phyloP scores from a whole-genome alignment of 2,888 invertebrate genomes.

The Lycophotia porphyrea region DNA sequence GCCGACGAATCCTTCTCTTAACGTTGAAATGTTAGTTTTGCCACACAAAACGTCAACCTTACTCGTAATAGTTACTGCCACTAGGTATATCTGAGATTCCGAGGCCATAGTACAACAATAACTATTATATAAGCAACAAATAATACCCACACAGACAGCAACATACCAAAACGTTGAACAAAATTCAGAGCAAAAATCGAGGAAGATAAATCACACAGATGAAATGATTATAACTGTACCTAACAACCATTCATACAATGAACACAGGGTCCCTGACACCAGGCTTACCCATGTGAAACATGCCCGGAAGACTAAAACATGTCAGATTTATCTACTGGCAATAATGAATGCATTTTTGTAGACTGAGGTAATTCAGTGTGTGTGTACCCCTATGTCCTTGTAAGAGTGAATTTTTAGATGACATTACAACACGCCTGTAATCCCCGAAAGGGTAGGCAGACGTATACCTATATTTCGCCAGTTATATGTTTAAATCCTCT shows the following conservation, averaged over 20 bases:
- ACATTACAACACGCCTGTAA: not conserved
- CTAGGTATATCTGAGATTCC: not conserved
- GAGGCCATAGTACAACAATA: not conserved
- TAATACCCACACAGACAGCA: not conserved
- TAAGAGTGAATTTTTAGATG: not conserved
- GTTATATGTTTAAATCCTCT: not conserved
- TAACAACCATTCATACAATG: conserved; percentile 51
- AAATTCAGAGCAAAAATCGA: conserved; percentile 44
- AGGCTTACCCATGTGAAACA: conserved; percentile 56
- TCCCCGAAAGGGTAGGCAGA: not conserved
- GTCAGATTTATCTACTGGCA: conserved; percentile 23
- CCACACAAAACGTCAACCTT: not conserved
- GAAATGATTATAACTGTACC: conserved; percentile 59
- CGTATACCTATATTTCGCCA: not conserved
- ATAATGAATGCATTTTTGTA: conserved; percentile 22
- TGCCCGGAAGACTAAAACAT: conserved; percentile 48
- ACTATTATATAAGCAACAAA: conserved; percentile 29
- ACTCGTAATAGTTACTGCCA: not conserved
- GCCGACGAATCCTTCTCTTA: not conserved
- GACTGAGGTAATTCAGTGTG: not conserved
- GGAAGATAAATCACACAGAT: conserved; percentile 52
- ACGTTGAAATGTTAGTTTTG: not conserved
- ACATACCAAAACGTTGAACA: not conserved
- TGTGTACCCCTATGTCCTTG: conserved; percentile 4
- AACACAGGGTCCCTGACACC: conserved; percentile 63